These are phyloP conservation scores for Phenganax subtilis DNA, from an alignment of 92 coral and sea anemone genomes.

Conservation along the genomic window DNA sequence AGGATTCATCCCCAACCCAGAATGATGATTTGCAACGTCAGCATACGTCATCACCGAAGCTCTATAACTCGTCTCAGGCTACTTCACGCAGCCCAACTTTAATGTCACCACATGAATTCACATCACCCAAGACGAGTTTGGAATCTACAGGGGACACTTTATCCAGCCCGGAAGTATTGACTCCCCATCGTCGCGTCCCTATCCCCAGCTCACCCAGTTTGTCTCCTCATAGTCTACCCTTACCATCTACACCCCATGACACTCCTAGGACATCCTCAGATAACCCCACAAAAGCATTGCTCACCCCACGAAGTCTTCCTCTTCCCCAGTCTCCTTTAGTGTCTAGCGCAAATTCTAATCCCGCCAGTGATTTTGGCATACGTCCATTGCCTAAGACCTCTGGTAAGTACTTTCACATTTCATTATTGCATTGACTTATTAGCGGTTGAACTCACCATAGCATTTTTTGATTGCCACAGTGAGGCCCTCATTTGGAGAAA, in stretches of 20 bases:
- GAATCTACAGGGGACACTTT: slow-evolving; percentile 9
- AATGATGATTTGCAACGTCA: neutral
- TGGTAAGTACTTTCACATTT: neutral
- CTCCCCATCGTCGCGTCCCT: slow-evolving; percentile 36
- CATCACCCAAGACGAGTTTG: slow-evolving; percentile 17
- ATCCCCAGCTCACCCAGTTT: slow-evolving; percentile 30
- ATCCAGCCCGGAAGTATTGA: slow-evolving; percentile 27
- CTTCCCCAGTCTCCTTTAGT: slow-evolving; percentile 36
- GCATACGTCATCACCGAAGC: slow-evolving; percentile 9
- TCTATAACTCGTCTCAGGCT: slow-evolving; percentile 18
- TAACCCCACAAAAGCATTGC: slow-evolving; percentile 12
- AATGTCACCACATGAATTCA: slow-evolving; percentile 27
- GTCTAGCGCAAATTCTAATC: neutral
- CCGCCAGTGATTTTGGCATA: slow-evolving; percentile 22
- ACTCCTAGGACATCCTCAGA: slow-evolving; percentile 4
- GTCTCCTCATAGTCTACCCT: slow-evolving; percentile 37
- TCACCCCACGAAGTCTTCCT: slow-evolving; percentile 35
- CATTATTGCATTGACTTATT: too few relatives aligned
- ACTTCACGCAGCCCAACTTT: neutral
- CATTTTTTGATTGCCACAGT: too few relatives aligned
- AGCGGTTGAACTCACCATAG: too few relatives aligned
- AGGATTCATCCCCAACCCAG: neutral
- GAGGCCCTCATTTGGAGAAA: too few relatives aligned
- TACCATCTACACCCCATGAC: slow-evolving; percentile 21
- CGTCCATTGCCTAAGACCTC: slow-evolving; percentile 19